Conservation (phyloP, 2,113 vertebrate species). For the Aptenodytes forsteri region DNA sequence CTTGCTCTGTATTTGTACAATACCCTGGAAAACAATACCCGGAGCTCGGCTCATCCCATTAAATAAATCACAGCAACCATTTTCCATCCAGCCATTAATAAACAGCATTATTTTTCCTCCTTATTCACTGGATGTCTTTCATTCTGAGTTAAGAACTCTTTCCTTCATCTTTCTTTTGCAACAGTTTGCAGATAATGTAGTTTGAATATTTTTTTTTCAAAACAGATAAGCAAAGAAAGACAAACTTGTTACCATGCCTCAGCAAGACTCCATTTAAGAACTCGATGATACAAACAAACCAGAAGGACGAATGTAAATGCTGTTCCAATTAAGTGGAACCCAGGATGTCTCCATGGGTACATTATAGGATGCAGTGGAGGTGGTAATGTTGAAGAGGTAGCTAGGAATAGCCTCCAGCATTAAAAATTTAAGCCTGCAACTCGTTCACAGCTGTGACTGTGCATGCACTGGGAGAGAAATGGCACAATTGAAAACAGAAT, state of each 20-base stretch:
- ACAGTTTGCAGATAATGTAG: not conserved
- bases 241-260: not conserved
- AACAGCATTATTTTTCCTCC: not conserved
- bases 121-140: not conserved
- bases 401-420: slow-evolving; percentile 36
- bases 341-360: not conserved
- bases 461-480: not conserved
- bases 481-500: not conserved
- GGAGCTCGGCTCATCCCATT: not conserved
- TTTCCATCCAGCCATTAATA: not conserved
- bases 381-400: slow-evolving; percentile 9
- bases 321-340: slow-evolving; percentile 34
- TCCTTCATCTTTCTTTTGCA: not conserved
- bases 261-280: slow-evolving; percentile 2
- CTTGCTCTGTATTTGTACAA: not conserved
- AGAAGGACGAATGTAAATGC: not conserved
- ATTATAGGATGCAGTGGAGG: slow-evolving; percentile 15
- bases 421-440: slow-evolving; percentile 60
- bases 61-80: not conserved
- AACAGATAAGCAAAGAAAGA: not conserved
- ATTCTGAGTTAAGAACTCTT: not conserved
- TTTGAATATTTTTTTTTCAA: not conserved
- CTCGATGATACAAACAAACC: not conserved
- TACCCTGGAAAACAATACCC: not conserved
- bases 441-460: slow-evolving; percentile 8